Conservation (phyloP, 2,888 invertebrate genomes). For the Torymus tubicola region DNA sequence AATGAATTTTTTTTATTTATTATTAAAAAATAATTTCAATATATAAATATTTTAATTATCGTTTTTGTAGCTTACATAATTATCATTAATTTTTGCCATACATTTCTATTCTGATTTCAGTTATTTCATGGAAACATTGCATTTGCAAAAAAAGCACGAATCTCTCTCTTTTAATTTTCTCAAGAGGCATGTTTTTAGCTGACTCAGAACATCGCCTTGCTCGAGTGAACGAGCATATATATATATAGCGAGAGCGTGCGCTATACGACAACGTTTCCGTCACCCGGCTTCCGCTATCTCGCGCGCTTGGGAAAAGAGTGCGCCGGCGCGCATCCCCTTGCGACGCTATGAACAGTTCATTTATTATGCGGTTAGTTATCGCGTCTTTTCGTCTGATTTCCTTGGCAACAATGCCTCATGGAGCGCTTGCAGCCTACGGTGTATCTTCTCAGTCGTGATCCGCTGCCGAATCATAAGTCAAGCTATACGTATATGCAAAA, state of each 20-base stretch:
- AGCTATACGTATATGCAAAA: no score
- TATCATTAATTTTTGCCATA: no score
- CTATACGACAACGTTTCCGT: background rate
- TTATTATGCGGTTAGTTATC: conserved; percentile 77
- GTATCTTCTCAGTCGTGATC: conserved; percentile 59
- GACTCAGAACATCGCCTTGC: conserved; percentile 4
- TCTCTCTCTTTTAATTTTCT: conserved; percentile 9
- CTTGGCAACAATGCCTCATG: conserved; percentile 76
- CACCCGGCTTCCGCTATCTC: conserved; percentile 19
- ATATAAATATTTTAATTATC: no score
- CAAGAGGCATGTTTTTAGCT: conserved; percentile 20
- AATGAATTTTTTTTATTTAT: no score
- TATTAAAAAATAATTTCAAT: no score
- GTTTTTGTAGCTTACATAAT: no score
- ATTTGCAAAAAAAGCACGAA: background rate
- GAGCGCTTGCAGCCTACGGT: conserved; percentile 66
- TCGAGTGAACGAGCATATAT: background rate
- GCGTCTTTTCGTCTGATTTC: conserved; percentile 77
- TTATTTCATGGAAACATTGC: no score
- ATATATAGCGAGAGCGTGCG: no score
- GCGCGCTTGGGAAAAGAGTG: conserved; percentile 10
- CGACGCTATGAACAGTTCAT: conserved; percentile 74
- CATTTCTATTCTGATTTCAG: no score
- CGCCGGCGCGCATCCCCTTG: conserved; percentile 72
- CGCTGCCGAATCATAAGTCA: no score